phyloP scores from a whole-genome alignment of 2,888 invertebrate species.

The Melanophora roralis region DNA sequence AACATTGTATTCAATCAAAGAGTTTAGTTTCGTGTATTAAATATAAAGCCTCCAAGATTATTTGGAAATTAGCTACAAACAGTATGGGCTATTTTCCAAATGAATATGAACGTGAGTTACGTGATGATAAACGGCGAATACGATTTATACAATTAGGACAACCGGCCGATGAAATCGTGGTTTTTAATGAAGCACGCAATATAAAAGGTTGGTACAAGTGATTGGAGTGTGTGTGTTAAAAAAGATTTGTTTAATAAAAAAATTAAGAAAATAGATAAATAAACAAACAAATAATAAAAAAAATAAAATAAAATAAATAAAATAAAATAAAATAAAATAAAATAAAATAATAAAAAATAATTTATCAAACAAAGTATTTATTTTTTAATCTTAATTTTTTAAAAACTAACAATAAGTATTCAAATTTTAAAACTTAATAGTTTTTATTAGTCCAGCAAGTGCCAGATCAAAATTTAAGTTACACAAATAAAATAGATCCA shows the following conservation, averaged over 20 bases:
- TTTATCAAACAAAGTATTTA: too few species aligned
- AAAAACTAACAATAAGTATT: too few species aligned
- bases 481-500: too few species aligned
- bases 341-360: too few species aligned
- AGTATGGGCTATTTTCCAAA: slow-evolving; percentile 73
- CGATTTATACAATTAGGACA: slow-evolving; percentile 72
- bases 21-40: slow-evolving; percentile 74
- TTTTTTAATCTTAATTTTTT: too few species aligned
- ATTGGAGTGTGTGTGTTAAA: background rate
- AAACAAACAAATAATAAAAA: too few species aligned
- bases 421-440: too few species aligned
- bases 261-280: background rate
- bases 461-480: too few species aligned
- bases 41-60: slow-evolving; percentile 72
- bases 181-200: slow-evolving; percentile 72
- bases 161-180: slow-evolving; percentile 68
- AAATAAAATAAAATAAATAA: too few species aligned
- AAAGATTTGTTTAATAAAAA: background rate
- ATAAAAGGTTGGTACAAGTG: slow-evolving; percentile 69
- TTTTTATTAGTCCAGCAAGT: too few species aligned
- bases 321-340: too few species aligned
- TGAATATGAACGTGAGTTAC: slow-evolving; percentile 70
- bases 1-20: slow-evolving; percentile 71
- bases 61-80: slow-evolving; percentile 75
- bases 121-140: slow-evolving; percentile 66